Base-by-base conservation (phyloP, 2,888 invertebrate genomes). In the Dinocampus coccinellae region DNA sequence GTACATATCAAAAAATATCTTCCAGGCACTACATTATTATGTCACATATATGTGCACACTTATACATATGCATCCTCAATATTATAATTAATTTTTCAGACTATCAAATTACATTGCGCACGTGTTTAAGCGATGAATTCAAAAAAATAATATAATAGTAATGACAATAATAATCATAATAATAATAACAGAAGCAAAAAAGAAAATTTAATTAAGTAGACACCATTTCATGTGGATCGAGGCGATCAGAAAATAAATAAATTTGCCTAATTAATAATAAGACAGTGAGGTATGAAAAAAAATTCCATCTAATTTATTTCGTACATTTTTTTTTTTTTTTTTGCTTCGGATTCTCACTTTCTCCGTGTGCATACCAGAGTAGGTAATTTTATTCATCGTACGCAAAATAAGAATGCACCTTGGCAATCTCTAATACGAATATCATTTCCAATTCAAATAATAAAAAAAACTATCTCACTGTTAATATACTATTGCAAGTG, bases 141-240 rank as follows among this genome's bases (percentile, higher is more conserved):
- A 26, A 47, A 26, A 24, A n/a, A n/a, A n/a, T n/a, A n/a, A n/a
- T n/a, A n/a, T n/a, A n/a, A n/a, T n/a, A n/a, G n/a, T n/a, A n/a
- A n/a, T n/a, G n/a, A n/a, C n/a, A n/a, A n/a, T n/a, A n/a, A n/a
- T n/a, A n/a, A n/a, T n/a, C n/a, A n/a, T n/a, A n/a, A n/a, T n/a
- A n/a, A n/a, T n/a, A n/a, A n/a, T n/a, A n/a, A n/a, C n/a, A n/a
- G n/a, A n/a, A n/a, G n/a, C n/a, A n/a, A n/a, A n/a, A n/a, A n/a
- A n/a, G n/a, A 22, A 55, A 64, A 66, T 66, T 66, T 66, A 66
- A 66, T 66, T 42, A 66, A 66, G 66, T 66, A 26, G n/a, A 52
- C 29, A 33, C 33, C 53, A 29, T 13, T 20, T 55, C 22, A 33
- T 60, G 39, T n/a, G 53, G 36, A 66, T 66, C 66, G 57, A 57